Evolutionary conservation across 2,888 invertebrate genomes (phyloP).

Genomic region (Maniola hyperantus): DNA sequence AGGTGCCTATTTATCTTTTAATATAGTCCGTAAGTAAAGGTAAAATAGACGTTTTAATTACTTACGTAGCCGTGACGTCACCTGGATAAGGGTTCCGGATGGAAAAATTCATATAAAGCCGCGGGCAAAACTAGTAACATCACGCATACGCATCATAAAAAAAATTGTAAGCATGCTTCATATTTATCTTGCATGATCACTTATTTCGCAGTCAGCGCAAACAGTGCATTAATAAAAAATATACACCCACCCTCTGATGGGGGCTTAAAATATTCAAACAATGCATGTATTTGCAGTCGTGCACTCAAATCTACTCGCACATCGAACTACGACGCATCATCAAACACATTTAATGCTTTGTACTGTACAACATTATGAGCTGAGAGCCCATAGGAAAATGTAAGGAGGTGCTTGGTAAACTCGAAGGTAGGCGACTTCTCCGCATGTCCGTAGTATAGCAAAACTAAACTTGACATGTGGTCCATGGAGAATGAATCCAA

Average conservation of each 20-base stretch:
- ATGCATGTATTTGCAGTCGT: conserved; percentile 15
- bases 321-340: conserved; percentile 14
- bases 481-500: background rate
- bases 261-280: conserved; percentile 11
- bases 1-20: too few relatives aligned
- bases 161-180: too few relatives aligned
- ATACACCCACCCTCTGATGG: background rate
- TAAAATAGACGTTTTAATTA: too few relatives aligned
- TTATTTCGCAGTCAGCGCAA: background rate
- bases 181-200: background rate
- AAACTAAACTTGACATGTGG: background rate
- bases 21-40: too few relatives aligned
- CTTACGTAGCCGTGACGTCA: too few relatives aligned
- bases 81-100: too few relatives aligned
- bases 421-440: background rate
- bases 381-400: background rate
- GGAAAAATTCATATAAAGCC: too few relatives aligned
- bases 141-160: too few relatives aligned
- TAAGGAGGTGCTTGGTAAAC: background rate
- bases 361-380: conserved; percentile 12
- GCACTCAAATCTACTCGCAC: conserved; percentile 13
- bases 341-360: conserved; percentile 11
- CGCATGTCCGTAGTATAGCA: background rate
- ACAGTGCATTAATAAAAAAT: background rate
- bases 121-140: too few relatives aligned